Evolutionary conservation across 2,113 vertebrate species (phyloP).

Genomic region (Dicaeum eximium): DNA sequence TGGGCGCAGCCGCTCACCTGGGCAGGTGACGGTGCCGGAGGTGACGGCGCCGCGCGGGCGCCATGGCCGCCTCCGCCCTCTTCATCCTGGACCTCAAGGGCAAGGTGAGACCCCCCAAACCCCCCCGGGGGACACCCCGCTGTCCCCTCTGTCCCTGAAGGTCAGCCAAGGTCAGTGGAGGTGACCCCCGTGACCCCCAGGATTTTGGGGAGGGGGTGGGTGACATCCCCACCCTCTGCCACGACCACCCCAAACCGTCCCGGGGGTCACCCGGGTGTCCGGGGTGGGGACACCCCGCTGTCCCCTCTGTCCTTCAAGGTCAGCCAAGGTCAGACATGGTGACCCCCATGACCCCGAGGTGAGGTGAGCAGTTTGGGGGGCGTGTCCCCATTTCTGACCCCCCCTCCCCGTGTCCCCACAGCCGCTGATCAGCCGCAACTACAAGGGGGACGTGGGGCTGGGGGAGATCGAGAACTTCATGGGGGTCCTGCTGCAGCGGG

Average conservation of each 20-base stretch:
- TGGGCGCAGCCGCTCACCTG: background rate
- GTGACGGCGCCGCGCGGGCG: background rate
- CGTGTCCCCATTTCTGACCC: background rate
- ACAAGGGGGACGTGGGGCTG: constrained; percentile 91
- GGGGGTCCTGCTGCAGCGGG: constrained; percentile 83
- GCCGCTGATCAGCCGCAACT: constrained; percentile 92
- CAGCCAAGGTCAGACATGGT: background rate
- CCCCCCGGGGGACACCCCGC: background rate
- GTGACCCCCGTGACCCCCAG: background rate
- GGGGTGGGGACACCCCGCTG: background rate
- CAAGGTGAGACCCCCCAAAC: background rate
- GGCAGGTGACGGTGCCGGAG: background rate
- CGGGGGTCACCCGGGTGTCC: background rate
- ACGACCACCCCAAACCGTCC: background rate
- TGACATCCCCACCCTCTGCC: background rate
- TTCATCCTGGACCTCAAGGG: background rate
- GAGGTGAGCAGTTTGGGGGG: background rate
- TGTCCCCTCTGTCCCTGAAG: rapidly evolving
- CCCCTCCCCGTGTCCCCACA: background rate
- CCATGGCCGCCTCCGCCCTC: background rate
- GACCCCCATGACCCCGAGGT: background rate
- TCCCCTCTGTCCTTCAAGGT: background rate
- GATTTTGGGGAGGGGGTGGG: background rate
- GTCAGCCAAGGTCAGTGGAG: background rate
- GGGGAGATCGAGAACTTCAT: constrained; percentile 89